Conservation (phyloP, 1,140 invertebrate genomes). For the Varroa destructor region DNA sequence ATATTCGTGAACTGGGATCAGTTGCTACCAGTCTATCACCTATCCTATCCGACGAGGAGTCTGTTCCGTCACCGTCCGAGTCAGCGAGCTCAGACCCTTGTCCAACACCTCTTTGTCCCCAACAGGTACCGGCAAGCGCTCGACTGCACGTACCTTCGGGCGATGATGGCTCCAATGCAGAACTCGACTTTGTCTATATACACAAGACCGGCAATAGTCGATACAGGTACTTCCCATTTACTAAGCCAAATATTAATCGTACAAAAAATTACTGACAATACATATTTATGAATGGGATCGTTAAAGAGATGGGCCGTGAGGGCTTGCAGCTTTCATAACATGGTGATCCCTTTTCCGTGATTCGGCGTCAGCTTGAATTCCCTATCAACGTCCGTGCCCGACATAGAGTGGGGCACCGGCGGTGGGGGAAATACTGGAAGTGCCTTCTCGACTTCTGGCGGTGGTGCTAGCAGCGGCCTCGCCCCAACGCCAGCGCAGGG, state of each 20-base stretch:
- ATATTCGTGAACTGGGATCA: neutral
- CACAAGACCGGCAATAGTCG: constrained; percentile 7
- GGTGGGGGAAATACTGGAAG: too few species aligned
- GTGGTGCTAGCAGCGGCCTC: too few species aligned
- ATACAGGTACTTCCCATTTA: constrained; percentile 12
- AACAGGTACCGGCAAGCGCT: neutral
- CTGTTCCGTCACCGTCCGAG: neutral
- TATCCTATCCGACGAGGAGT: constrained; percentile 7
- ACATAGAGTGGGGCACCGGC: neutral
- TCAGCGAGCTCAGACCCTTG: constrained; percentile 3
- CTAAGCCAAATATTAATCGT: neutral
- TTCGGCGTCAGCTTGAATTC: constrained; percentile 1
- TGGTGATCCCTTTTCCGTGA: too few species aligned
- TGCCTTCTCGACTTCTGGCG: too few species aligned
- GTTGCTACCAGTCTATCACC: constrained; percentile 23
- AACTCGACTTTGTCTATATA: constrained; percentile 23
- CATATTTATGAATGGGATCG: too few species aligned
- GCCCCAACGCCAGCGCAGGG: too few species aligned
- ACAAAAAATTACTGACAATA: too few species aligned
- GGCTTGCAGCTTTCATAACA: too few species aligned
- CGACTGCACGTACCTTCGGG: neutral
- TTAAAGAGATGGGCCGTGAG: too few species aligned
- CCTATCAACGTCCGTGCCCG: constrained; percentile 9
- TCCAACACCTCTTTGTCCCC: constrained; percentile 3
- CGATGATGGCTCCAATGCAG: neutral